Percentiles rank a stretch among this genome's conserved stretches.
phyloP scores from a whole-genome alignment of 2,113 vertebrate species.

The Myotis brandtii region DNA sequence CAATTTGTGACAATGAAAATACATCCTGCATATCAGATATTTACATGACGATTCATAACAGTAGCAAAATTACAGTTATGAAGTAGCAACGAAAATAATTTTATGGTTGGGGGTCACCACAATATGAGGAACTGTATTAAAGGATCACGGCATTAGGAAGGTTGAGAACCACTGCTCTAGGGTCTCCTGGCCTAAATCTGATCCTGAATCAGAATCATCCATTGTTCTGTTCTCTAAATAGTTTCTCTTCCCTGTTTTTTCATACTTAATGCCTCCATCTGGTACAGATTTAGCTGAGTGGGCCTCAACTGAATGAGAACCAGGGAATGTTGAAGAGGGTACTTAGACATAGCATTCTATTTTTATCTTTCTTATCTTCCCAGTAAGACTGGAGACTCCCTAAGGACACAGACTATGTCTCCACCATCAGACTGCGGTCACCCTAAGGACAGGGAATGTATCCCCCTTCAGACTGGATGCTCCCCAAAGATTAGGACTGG shows the following conservation, averaged over 20 bases:
- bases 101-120: no score
- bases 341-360: not conserved
- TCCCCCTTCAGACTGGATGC: not conserved
- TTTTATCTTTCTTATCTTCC: not conserved
- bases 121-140: no score
- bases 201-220: not conserved
- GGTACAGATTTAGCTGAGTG: not conserved
- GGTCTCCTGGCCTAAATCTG: not conserved
- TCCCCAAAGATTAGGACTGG: not conserved
- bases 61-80: no score
- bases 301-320: not conserved
- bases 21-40: no score
- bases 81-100: no score
- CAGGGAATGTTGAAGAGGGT: not conserved
- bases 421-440: not conserved
- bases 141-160: no score
- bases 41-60: no score
- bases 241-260: not conserved
- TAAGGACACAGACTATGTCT: not conserved
- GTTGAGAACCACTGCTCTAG: no score
- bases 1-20: no score
- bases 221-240: not conserved
- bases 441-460: not conserved
- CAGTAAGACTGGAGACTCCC: not conserved
- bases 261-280: not conserved